Conservation (phyloP, 1,140 invertebrate species). For the Mactra quadrangularis region DNA sequence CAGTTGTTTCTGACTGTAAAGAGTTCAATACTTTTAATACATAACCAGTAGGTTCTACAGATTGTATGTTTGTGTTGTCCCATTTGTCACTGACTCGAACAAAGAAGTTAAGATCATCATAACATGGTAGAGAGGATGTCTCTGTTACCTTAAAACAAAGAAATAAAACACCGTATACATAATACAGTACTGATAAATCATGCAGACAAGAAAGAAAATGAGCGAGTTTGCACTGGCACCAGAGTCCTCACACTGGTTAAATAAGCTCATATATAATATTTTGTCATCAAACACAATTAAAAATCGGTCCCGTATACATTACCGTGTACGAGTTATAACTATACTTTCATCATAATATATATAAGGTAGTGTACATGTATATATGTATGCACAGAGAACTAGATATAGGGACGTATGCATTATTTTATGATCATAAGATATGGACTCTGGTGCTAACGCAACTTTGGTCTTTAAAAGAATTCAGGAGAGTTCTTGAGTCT, state of each 20-base stretch:
- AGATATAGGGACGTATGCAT: no score
- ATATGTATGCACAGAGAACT: no score
- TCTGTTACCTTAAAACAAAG: constrained; percentile 8
- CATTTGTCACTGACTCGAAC: constrained; percentile 75
- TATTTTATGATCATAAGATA: no score
- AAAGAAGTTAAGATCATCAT: constrained; percentile 92
- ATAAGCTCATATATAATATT: neutral
- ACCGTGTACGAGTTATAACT: no score
- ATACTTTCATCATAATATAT: no score
- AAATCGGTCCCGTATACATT: no score
- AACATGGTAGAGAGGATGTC: constrained; percentile 89
- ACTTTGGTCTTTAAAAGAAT: neutral
- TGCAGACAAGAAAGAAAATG: neutral
- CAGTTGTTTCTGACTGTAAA: constrained; percentile 86
- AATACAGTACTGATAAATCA: neutral
- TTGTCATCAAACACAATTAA: no score
- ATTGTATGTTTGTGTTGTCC: constrained; percentile 73
- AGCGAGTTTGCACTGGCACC: no score
- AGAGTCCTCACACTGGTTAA: neutral
- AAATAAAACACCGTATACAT: neutral
- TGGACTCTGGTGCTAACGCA: no score
- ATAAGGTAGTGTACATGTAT: no score
- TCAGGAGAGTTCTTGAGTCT: no score
- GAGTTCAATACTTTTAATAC: constrained; percentile 93
- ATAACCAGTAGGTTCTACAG: constrained; percentile 86